Evolutionary conservation across 2,113 vertebrate genomes (phyloP), one percentile per base, ranked within the genome.

Genomic region (Alaudala cheleensis): DNA sequence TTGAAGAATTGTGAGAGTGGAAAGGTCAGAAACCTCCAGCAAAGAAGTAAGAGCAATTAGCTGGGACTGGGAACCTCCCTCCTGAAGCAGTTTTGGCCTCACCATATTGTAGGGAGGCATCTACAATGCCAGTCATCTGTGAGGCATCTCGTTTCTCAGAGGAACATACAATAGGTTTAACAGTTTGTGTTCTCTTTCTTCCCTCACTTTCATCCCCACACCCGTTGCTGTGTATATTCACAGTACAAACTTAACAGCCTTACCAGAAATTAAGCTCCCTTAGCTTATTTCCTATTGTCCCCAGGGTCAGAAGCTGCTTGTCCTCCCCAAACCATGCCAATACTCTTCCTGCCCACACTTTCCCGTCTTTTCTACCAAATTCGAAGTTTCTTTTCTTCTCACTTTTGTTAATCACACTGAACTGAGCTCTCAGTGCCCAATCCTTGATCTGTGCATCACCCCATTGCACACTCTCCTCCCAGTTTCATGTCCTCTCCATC

Each of bases 101-200:
- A 74, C 34, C 18, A 0, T 33, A 6, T 29, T 12, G 39, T 64
- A 76, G 19, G 21, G 39, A 71, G 29, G 10, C 62, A 67, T 74
- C 61, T 93, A 19, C 20, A 34, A 0, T 26, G 22, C 70, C 29
- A 76, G 1, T 50, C 1, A 0, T 45, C 51, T 66, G 39, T 0
- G 0, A 39, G 23, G 12, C 56, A 20, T 54, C 53, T 79, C 17
- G 17, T 54, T 87, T 74, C 60, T 53, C 26, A 62, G 53, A 66
- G 34, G 42, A 71, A 21, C 18, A 29, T 62, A 3, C 15, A 14
- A 3, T 74, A 66, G 33, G 11, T n/a, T 81, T 23, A 78, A 54
- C 22, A 45, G 15, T 76, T 42, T 53, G 21, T 64, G 24, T 47
- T 39, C n/a, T 90, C 11, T 61, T 85, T 25, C 22, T 85, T 79